Evolutionary conservation across 1,140 invertebrate species (phyloP), one percentile per base, ranked within the genome.

Genomic region (Mycetomoellerius zeteki): DNA sequence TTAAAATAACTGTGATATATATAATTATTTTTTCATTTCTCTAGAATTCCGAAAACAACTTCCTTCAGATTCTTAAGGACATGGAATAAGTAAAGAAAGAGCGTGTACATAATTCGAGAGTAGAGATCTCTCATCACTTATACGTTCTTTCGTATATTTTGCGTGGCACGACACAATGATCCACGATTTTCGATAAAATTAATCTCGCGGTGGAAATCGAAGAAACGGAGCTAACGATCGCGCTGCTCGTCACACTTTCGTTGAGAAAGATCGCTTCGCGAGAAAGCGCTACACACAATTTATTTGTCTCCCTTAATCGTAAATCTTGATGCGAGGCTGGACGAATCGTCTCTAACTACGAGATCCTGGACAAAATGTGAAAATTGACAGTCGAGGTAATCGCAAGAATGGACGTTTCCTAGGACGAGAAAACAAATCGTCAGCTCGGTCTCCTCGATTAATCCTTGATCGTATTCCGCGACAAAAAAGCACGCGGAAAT

Each of bases 311-410:
- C 19, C 80, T 47, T 75, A 73, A 73, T 84, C 80, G 54, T 60
- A 60, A 60, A 75, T 75, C 54, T 50, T 62, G 65, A 37, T 58
- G 30, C 80, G n/a, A 69, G 24, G 19, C 33, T 75, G 69, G 69
- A 75, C 69, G 69, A 62, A 75, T 60, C 37, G 12, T 16, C 19
- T 60, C 24, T 84, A 27, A 75, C 54, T 60, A 75, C 12, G 54
- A 84, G 69, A 84, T 60, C 14, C 52, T 73, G 80, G 80, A 73
- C 80, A 84, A 84, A 84, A 33, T 47, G 56, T 21, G 54, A 75
- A 21, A 73, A 84, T 84, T 84, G 80, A 84, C 80, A 62, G 27
- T 75, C 37, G 80, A 84, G 69, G 67, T 73, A 75, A 84, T 60
- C 52, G 80, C 80, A 73, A 27, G 52, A 73, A 33, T 73, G 80